Evolutionary conservation across 2,888 invertebrate genomes (phyloP).

Genomic region (Aricia artaxerxes): DNA sequence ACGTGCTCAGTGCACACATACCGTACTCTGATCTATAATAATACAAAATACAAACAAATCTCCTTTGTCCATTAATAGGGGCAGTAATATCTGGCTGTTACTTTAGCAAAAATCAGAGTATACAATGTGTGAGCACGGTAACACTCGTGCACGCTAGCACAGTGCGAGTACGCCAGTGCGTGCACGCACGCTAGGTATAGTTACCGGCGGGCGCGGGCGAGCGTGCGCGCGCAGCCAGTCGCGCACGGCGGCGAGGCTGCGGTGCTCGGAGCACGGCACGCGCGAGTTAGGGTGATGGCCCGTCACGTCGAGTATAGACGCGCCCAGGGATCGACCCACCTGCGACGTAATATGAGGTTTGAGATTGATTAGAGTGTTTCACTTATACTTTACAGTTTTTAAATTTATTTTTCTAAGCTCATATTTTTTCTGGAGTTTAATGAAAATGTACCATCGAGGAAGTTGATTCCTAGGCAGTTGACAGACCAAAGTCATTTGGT

Average conservation of each 20-base stretch:
- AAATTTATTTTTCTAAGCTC: too few relatives aligned
- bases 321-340: slow-evolving; percentile 91
- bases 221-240: slow-evolving; percentile 82
- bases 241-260: slow-evolving; percentile 83
- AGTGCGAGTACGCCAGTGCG: not conserved
- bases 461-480: too few relatives aligned
- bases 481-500: too few relatives aligned
- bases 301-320: slow-evolving; percentile 91
- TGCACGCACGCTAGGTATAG: slow-evolving; percentile 16
- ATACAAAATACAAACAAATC: not conserved
- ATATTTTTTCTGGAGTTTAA: too few relatives aligned
- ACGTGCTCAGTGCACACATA: not conserved
- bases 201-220: slow-evolving; percentile 69
- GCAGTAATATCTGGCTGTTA: not conserved
- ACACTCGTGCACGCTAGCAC: not conserved
- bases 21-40: not conserved
- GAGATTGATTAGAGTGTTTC: not conserved
- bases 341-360: slow-evolving; percentile 49
- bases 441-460: too few relatives aligned
- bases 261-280: slow-evolving; percentile 89
- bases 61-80: not conserved
- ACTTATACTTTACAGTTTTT: too few relatives aligned
- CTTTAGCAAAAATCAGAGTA: not conserved
- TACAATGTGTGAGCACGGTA: not conserved
- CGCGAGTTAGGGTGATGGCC: slow-evolving; percentile 91